Conservation (phyloP, 2,113 vertebrate genomes). For the Chiloscyllium plagiosum region DNA sequence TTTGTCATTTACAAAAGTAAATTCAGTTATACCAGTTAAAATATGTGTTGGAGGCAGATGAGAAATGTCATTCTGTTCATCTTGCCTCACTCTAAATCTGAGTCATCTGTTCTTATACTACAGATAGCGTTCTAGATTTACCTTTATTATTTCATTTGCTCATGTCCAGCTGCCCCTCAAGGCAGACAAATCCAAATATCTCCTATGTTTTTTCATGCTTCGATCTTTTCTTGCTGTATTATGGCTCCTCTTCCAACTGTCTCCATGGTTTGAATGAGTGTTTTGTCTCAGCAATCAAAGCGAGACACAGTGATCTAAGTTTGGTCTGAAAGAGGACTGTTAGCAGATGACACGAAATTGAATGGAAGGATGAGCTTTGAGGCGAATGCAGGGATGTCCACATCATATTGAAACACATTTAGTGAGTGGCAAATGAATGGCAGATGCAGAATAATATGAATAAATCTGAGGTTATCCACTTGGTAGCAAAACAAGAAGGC, state of each 20-base stretch:
- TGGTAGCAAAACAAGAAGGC: no score
- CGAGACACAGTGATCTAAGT: not conserved
- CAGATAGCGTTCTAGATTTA: not conserved
- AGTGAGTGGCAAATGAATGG: no score
- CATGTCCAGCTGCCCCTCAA: not conserved
- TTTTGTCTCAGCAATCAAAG: not conserved
- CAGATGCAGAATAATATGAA: no score
- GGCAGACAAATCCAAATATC: not conserved
- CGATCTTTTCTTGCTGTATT: not conserved
- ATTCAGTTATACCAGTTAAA: not conserved
- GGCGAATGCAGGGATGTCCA: no score
- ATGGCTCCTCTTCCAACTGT: not conserved
- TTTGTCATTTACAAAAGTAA: not conserved
- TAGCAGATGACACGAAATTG: no score
- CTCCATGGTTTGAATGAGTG: not conserved
- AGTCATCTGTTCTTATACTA: not conserved
- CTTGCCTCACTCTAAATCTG: not conserved
- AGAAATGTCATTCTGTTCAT: not conserved
- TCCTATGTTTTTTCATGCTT: not conserved
- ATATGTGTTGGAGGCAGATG: not conserved
- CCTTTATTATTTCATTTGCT: not conserved
- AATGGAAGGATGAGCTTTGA: no score
- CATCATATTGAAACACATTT: no score
- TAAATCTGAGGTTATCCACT: no score
- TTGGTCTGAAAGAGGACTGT: not conserved